These are phyloP conservation scores for Drosophila kuntzei DNA, from an alignment of 2,888 invertebrate genomes.

Conservation along the genomic window DNA sequence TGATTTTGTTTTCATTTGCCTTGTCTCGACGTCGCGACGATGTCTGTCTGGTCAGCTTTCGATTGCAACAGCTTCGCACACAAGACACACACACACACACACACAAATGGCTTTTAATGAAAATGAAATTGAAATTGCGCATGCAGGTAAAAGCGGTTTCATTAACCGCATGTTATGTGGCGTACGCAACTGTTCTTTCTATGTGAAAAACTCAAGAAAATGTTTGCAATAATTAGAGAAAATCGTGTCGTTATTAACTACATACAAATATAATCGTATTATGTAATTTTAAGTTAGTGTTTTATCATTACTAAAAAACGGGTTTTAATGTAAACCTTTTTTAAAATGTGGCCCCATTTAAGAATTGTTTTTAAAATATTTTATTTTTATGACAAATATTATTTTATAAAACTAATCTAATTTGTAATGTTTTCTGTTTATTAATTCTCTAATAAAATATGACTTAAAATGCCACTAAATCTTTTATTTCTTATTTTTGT, in stretches of 20 bases:
- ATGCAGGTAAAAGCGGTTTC: slow-evolving; percentile 60
- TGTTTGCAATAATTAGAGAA: not conserved
- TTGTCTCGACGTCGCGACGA: slow-evolving; percentile 32
- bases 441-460: no score
- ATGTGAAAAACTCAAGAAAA: not conserved
- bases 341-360: no score
- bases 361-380: no score
- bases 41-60: slow-evolving; percentile 60
- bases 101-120: slow-evolving; percentile 38
- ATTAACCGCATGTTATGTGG: slow-evolving; percentile 38
- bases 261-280: not conserved
- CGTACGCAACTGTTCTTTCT: slow-evolving; percentile 38
- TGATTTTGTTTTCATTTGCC: slow-evolving; percentile 75
- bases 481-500: no score
- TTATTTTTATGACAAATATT: no score
- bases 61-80: slow-evolving; percentile 66
- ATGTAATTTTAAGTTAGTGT: not conserved
- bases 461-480: no score
- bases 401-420: no score
- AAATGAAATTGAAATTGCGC: slow-evolving; percentile 51
- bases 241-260: not conserved
- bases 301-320: no score
- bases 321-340: no score
- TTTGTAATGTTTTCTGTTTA: no score
- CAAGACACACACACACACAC: slow-evolving; percentile 23